Percentiles rank a stretch among this genome's conserved stretches.
phyloP scores from a whole-genome alignment of 2,797 vertebrate genomes.

The Sorex maritimensis region DNA sequence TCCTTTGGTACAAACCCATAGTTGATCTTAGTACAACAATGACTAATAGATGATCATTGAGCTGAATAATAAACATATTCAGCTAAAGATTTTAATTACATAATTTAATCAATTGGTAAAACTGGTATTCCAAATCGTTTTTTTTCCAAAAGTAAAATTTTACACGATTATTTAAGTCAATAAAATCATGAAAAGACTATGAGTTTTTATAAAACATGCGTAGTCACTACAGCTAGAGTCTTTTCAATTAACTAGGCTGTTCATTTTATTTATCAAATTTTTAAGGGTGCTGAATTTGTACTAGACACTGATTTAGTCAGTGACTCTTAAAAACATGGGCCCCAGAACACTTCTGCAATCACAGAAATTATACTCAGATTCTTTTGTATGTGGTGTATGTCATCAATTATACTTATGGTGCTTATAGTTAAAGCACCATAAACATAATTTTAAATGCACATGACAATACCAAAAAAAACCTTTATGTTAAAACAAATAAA shows the following conservation, averaged over 20 bases:
- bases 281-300: background rate
- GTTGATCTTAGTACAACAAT: background rate
- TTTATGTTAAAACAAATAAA: background rate
- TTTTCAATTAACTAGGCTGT: background rate
- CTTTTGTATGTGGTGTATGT: background rate
- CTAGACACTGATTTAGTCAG: background rate
- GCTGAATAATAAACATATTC: conserved; percentile 70
- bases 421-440: conserved; percentile 31
- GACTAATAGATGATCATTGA: conserved; percentile 70
- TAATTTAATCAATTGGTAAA: conserved; percentile 38
- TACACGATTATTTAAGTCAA: background rate
- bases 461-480: background rate
- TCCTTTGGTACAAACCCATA: conserved; percentile 56
- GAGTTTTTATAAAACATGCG: background rate
- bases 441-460: background rate
- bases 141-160: background rate
- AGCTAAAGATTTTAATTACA: conserved; percentile 68
- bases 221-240: background rate
- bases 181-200: background rate
- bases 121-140: conserved; percentile 50
- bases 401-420: background rate
- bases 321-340: background rate
- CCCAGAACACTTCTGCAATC: background rate
- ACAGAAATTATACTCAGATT: background rate
- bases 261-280: background rate